Base-by-base conservation (phyloP, 2,113 vertebrate genomes). In the Hippocampus guttulatus region DNA sequence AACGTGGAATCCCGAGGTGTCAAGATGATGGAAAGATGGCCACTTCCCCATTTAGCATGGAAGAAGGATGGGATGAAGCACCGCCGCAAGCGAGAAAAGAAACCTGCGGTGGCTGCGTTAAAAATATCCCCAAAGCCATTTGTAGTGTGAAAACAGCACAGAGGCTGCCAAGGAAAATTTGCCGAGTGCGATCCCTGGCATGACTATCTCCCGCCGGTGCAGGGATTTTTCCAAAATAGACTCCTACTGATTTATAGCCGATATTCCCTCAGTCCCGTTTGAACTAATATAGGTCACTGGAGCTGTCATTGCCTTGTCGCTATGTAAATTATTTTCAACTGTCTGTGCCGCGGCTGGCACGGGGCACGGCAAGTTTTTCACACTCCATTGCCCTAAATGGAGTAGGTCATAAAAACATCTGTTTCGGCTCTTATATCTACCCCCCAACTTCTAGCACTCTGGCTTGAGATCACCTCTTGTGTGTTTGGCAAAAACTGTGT, bases 371-470 rank as follows among this genome's bases (percentile, higher is more conserved):
- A 38, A 73, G 54, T 70, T 76, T 47, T 87, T 84, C 71, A 66
- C 80, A 81, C 79, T 82, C 76, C 77, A 79, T 85, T 81, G 71
- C 69, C 23, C 81, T 82, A 81, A 84, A 79, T 75, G 70, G 81
- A 75, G 68, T 75, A 51, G 66, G 55, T 78, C 70, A 77, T 81
- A 73, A 75, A 38, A 85, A 79, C 81, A 86, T 86, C 79, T 83
- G 74, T 81, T 61, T 79, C 21, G 63, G 47, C 61, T 70, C 70
- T 79, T 49, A 60, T 68, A 64, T 80, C 43, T 67, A 65, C 14
- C 45, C 67, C 55, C 49, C 20, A 23, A 45, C 27, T 61, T 83
- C 51, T 60, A 73, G 27, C 14, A 82, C 23, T 62, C 70, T 71
- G 79, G 79, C 70, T 51, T 33, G 66, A 73, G 27, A 61, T 61